These are phyloP conservation scores for Trissonchulus sp. DNA, from an alignment of 2,888 invertebrate species.

Conservation along the genomic window DNA sequence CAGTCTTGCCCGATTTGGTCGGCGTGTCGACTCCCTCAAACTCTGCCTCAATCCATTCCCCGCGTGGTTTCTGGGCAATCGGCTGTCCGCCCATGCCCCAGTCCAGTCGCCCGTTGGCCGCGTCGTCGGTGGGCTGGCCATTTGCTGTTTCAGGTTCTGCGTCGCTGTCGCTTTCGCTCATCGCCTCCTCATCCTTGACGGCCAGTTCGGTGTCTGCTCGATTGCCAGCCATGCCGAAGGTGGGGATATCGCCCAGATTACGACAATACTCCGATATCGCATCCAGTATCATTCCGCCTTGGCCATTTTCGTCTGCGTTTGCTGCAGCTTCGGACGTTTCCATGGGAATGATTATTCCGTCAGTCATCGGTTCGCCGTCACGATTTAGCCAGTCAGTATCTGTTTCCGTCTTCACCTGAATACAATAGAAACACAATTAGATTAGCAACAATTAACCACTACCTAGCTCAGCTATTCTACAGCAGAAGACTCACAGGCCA, in stretches of 20 bases:
- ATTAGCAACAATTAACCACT: no score
- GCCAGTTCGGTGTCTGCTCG: conserved; percentile 42
- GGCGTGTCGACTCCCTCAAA: not conserved
- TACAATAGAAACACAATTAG: no score
- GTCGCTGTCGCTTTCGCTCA: not conserved
- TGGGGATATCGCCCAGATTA: conserved; percentile 42
- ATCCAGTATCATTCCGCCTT: conserved; percentile 43
- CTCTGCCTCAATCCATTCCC: conserved; percentile 13
- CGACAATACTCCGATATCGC: conserved; percentile 49
- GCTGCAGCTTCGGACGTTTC: no score
- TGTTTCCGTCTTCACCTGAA: no score
- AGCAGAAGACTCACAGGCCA: no score
- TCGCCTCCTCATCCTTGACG: not conserved
- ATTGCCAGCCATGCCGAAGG: conserved; percentile 47
- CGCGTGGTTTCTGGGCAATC: not conserved
- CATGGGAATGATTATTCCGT: no score
- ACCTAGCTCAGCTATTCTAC: no score
- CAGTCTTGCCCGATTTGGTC: not conserved
- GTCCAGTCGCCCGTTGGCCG: not conserved
- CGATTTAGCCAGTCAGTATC: no score
- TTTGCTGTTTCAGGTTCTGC: no score
- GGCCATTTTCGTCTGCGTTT: conserved; percentile 13
- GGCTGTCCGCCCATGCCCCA: not conserved
- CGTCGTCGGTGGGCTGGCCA: not conserved
- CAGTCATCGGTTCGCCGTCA: no score